phyloP scores from a whole-genome alignment of 2,888 invertebrate species.

The Limnephilus rhombicus region DNA sequence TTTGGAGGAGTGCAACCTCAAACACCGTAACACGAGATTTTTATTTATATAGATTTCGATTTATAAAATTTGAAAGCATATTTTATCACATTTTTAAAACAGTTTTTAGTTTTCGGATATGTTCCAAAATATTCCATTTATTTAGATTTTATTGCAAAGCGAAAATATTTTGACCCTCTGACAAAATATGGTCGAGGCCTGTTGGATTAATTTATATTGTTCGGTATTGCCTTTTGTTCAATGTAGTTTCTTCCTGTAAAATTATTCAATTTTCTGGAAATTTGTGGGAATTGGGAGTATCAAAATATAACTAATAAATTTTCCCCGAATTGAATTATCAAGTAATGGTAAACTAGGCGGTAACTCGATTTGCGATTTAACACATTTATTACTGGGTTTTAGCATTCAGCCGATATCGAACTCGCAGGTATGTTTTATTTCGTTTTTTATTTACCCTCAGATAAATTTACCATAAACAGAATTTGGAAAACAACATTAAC shows the following conservation, averaged over 20 bases:
- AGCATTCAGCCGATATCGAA: neutral
- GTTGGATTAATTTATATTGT: no score
- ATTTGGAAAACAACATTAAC: neutral
- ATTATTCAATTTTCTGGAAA: slow-evolving; percentile 9
- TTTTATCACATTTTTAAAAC: no score
- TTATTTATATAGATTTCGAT: no score
- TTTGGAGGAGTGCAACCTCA: no score
- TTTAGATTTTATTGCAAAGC: no score
- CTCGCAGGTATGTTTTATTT: neutral
- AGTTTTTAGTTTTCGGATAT: no score
- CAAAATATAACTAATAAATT: slow-evolving; percentile 26
- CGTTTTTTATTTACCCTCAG: neutral
- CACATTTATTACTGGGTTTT: neutral
- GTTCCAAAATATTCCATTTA: no score
- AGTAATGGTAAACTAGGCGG: neutral
- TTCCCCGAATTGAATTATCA: slow-evolving; percentile 18
- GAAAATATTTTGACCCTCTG: no score
- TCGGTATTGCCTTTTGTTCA: no score
- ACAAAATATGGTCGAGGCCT: no score
- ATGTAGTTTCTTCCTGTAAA: neutral
- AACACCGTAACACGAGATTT: no score
- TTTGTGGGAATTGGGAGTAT: slow-evolving; percentile 16
- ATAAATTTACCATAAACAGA: neutral
- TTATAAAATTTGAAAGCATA: no score
- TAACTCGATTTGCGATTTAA: neutral